A percentile compares a stretch with the other conserved stretches of the same genome.
Evolutionary conservation across 2,888 invertebrate genomes (phyloP).

Genomic region (Yponomeuta plumbellus): DNA sequence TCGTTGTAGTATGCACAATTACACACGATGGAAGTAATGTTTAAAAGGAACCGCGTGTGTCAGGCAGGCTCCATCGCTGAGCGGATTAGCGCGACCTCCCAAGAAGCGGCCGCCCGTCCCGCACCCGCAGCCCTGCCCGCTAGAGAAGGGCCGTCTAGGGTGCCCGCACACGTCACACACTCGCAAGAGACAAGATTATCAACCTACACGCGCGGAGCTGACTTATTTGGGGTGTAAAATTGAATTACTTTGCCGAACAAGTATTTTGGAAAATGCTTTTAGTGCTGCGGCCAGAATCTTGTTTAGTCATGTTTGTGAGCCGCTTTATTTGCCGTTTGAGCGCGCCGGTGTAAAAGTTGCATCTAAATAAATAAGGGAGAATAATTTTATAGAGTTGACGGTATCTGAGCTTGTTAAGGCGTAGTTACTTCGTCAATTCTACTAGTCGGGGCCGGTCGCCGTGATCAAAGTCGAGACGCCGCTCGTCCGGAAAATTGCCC

Average conservation of each 20-base stretch:
- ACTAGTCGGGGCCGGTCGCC: slow-evolving; percentile 48
- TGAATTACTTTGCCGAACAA: slow-evolving; percentile 49
- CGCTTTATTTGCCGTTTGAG: not conserved
- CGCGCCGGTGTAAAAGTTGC: slow-evolving; percentile 1
- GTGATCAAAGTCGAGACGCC: slow-evolving; percentile 72
- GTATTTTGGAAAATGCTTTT: slow-evolving; percentile 51
- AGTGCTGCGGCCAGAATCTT: slow-evolving; percentile 30
- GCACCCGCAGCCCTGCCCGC: slow-evolving; percentile 28
- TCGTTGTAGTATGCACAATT: slow-evolving; percentile 55
- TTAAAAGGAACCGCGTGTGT: slow-evolving; percentile 37
- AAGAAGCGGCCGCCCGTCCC: not conserved
- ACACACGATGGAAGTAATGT: slow-evolving; percentile 56
- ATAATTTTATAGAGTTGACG: slow-evolving; percentile 10
- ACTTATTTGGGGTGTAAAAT: slow-evolving; percentile 57
- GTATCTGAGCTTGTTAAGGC: slow-evolving; percentile 18
- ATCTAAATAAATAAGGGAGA: slow-evolving; percentile 1
- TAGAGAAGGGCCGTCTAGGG: slow-evolving; percentile 18
- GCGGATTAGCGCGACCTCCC: not conserved
- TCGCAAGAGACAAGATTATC: slow-evolving; percentile 38
- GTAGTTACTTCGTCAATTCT: slow-evolving; percentile 55
- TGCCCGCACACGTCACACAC: slow-evolving; percentile 20
- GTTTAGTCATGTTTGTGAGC: not conserved
- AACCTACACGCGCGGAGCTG: slow-evolving; percentile 38
- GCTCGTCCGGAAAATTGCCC: slow-evolving; percentile 72
- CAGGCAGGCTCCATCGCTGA: not conserved